Conservation (phyloP, 2,113 vertebrate genomes). For the Bujurquina vittata region DNA sequence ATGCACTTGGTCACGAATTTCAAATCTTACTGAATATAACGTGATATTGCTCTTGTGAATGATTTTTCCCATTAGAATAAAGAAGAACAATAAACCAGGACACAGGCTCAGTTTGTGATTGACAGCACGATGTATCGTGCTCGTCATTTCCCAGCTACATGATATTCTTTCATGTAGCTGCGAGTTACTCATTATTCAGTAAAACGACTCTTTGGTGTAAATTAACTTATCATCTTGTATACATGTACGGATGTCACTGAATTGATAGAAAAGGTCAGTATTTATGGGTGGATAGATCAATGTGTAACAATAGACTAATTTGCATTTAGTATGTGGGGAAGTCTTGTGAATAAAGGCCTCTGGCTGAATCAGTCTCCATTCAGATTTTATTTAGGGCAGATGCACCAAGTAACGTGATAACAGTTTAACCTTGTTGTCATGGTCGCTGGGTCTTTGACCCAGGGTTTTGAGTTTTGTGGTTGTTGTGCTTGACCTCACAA, state of each 20-base stretch:
- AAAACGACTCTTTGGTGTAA: not conserved
- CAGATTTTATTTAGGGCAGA: constrained; percentile 28
- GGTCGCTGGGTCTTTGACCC: too few species aligned
- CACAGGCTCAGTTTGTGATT: too few species aligned
- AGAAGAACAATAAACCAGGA: too few species aligned
- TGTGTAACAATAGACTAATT: constrained; percentile 34
- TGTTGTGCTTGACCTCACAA: too few species aligned
- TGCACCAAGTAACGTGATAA: not conserved
- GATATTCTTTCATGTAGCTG: not conserved
- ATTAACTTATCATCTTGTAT: not conserved
- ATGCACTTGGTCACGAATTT: too few species aligned
- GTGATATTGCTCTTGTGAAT: too few species aligned
- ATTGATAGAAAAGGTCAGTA: not conserved
- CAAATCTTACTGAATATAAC: too few species aligned
- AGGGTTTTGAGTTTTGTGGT: too few species aligned
- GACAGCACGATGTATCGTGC: too few species aligned
- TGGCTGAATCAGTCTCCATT: constrained; percentile 12
- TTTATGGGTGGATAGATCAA: not conserved
- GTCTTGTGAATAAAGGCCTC: not conserved
- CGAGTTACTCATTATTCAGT: not conserved
- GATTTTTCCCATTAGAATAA: too few species aligned
- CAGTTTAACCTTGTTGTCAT: constrained; percentile 1
- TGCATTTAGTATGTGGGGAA: not conserved
- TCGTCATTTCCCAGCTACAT: not conserved
- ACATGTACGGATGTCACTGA: not conserved